A percentile compares a stretch with the other conserved stretches of the same genome.
These are phyloP conservation scores for Abscondita cerata DNA, from an alignment of 2,888 invertebrate species.

Conservation along the genomic window DNA sequence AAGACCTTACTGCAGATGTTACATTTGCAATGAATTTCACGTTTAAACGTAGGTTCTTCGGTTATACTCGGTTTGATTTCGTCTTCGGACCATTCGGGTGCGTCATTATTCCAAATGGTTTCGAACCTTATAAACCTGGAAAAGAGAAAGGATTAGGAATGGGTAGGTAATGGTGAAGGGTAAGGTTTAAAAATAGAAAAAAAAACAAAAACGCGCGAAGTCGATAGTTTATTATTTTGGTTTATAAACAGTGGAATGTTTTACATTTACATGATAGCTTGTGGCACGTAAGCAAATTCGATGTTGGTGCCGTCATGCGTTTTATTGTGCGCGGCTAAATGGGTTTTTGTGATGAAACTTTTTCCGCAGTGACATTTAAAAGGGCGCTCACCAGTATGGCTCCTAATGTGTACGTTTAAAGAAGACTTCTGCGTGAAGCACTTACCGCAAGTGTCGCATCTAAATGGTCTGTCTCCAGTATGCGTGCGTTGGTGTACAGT, in stretches of 20 bases:
- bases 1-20: slow-evolving; percentile 18
- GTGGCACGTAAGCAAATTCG: slow-evolving; percentile 26
- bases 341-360: slow-evolving; percentile 47
- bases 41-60: neutral
- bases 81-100: neutral
- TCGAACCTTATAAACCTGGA: slow-evolving; percentile 21
- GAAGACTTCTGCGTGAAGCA: slow-evolving; percentile 64
- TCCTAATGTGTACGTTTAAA: slow-evolving; percentile 59
- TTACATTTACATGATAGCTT: slow-evolving; percentile 4
- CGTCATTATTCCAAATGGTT: neutral
- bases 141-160: slow-evolving; percentile 22
- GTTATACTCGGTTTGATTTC: neutral
- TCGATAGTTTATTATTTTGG: no score
- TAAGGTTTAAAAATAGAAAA: no score
- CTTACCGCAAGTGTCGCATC: slow-evolving; percentile 58
- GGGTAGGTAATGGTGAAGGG: no score
- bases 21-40: slow-evolving; percentile 22
- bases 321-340: slow-evolving; percentile 46
- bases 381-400: slow-evolving; percentile 58
- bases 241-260: no score
- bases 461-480: slow-evolving; percentile 59
- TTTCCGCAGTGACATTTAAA: slow-evolving; percentile 57
- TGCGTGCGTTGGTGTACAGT: slow-evolving; percentile 49
- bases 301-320: slow-evolving; percentile 22
- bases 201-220: no score